Evolutionary conservation across 2,113 vertebrate species (phyloP).

Genomic region (Gadus chalcogrammus): DNA sequence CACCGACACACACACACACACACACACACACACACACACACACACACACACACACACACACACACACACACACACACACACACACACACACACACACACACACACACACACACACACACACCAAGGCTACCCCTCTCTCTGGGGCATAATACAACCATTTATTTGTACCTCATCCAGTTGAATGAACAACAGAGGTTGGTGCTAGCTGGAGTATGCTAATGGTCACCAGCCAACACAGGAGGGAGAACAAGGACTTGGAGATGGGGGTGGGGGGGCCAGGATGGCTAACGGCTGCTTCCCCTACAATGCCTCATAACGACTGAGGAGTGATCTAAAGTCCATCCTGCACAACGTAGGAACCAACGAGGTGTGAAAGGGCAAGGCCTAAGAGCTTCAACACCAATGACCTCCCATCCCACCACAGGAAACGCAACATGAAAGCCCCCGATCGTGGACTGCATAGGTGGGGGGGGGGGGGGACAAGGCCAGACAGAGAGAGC

Average conservation of each 20-base stretch:
- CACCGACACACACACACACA: too few species aligned
- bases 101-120: too few species aligned
- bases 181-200: neutral
- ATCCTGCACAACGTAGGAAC: constrained; percentile 35
- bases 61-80: too few species aligned
- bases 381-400: constrained; percentile 34
- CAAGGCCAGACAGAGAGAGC: too few species aligned
- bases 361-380: constrained; percentile 44
- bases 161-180: neutral
- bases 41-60: too few species aligned
- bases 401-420: neutral
- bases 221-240: constrained; percentile 26
- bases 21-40: too few species aligned
- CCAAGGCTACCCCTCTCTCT: too few species aligned
- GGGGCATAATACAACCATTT: too few species aligned
- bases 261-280: neutral
- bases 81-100: too few species aligned
- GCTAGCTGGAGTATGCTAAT: constrained; percentile 1
- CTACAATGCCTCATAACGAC: constrained; percentile 35
- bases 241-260: constrained; percentile 20
- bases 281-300: constrained; percentile 43
- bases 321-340: constrained; percentile 8
- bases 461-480: too few species aligned
- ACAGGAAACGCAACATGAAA: constrained; percentile 1
- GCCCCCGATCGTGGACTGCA: constrained; percentile 3